Evolutionary conservation across 2,797 vertebrate genomes (phyloP), one percentile per base, ranked within the genome.

Genomic region (Syngnathus acus): DNA sequence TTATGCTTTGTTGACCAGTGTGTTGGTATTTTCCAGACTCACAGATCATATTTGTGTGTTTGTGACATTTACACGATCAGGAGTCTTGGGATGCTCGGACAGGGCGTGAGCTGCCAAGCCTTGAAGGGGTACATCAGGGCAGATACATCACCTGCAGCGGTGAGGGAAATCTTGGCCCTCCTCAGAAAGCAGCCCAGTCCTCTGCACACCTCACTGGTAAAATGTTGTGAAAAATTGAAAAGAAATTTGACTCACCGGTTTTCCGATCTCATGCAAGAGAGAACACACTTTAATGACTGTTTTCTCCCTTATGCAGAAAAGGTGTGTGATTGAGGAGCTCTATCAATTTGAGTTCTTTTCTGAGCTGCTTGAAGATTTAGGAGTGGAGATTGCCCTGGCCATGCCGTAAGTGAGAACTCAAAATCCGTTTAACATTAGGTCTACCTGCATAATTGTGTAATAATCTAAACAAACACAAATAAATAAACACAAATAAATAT

Each of bases 191-290:
- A 92, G 80, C 89, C 89, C 0, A 10, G 72, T 65, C 84, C 73
- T 64, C 88, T 93, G 19, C 90, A 91, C 70, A 84, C 84, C 43
- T 86, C 91, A 14, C 77, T 93, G 89, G 92, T 93, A 87, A 69
- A 58, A 21, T 8, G 45, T 11, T 26, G 2, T 1, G 11, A 40
- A 9, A 23, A n/a, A 42, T 38, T 26, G 16, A 26, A 32, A 64
- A 32, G 6, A 47, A n/a, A 51, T 47, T n/a, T 39, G 16, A 6
- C 23, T 37, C 5, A n/a, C 2, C 38, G 21, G 16, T 38, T 39
- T 11, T n/a, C 32, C 11, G 13, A 38, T 19, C 8, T 50, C 19
- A 60, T 26, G 21, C n/a, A n/a, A 19, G 5, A 11, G 48, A 67
- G 21, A 61, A 51, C 0, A 9, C n/a, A 62, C 6, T 43, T 23